A percentile compares a stretch with the other conserved stretches of the same genome.
Conservation (phyloP, 2,797 vertebrate genomes). For the Acestrorhynchus altus region DNA sequence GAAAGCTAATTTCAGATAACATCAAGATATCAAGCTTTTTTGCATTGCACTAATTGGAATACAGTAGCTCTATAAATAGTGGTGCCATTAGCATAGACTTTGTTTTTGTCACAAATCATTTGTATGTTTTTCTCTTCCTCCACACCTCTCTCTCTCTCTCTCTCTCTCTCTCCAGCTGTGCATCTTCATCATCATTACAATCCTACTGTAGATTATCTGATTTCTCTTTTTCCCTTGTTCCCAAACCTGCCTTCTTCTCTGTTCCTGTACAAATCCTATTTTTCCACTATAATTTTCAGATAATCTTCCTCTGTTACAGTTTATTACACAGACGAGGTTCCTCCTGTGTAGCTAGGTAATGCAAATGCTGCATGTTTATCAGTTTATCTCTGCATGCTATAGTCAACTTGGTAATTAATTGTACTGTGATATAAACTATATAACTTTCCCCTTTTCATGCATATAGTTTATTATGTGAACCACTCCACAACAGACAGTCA, state of each 20-base stretch:
- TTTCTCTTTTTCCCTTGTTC: slow-evolving; percentile 60
- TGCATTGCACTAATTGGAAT: slow-evolving; percentile 79
- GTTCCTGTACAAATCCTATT: slow-evolving; percentile 52
- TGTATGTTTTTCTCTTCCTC: slow-evolving; percentile 56
- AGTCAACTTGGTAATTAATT: neutral
- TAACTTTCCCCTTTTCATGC: no score
- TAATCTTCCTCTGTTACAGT: slow-evolving; percentile 36
- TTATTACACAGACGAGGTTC: slow-evolving; percentile 13
- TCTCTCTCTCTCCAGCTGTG: slow-evolving; percentile 39
- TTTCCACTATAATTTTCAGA: slow-evolving; percentile 50
- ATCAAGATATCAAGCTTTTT: slow-evolving; percentile 74
- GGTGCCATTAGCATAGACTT: slow-evolving; percentile 70
- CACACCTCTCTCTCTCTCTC: slow-evolving; percentile 51
- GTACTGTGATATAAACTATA: no score
- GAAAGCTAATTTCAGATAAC: slow-evolving; percentile 79
- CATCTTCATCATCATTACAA: slow-evolving; percentile 17
- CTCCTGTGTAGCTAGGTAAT: neutral
- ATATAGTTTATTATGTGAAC: no score
- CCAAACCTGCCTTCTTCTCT: slow-evolving; percentile 59
- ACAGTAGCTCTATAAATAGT: slow-evolving; percentile 72
- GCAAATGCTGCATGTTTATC: neutral
- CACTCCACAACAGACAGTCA: no score
- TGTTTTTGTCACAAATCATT: slow-evolving; percentile 66
- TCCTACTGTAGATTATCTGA: slow-evolving; percentile 59
- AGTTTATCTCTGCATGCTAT: neutral